Evolutionary conservation across 92 coral and sea anemone species (phyloP).

Genomic region (Heteractis magnifica): DNA sequence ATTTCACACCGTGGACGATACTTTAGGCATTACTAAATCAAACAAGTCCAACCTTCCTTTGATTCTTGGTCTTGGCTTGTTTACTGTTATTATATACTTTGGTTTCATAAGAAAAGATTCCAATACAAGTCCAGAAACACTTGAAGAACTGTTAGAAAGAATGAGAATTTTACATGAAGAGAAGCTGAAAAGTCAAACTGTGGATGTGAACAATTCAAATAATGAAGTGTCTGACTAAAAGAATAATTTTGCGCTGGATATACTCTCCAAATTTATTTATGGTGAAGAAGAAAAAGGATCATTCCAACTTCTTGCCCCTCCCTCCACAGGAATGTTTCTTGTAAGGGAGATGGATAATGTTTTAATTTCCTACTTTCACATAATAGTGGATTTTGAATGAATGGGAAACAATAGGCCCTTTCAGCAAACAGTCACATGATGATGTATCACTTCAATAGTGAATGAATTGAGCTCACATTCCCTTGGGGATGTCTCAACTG

Average conservation of each 20-base stretch:
- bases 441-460: no score
- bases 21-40: slow-evolving; percentile 30
- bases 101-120: slow-evolving; percentile 60
- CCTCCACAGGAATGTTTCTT: no score
- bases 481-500: no score
- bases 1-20: slow-evolving; percentile 49
- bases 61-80: slow-evolving; percentile 58
- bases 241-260: background rate
- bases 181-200: background rate
- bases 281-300: no score
- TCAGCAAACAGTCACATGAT: no score
- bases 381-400: no score
- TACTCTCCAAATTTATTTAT: background rate
- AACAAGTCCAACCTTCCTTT: slow-evolving; percentile 49
- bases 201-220: background rate
- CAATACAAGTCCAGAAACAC: slow-evolving; percentile 36
- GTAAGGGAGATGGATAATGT: no score
- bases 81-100: slow-evolving; percentile 51
- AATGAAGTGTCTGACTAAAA: background rate
- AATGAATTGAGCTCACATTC: no score
- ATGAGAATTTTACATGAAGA: slow-evolving; percentile 24
- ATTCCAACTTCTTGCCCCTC: no score
- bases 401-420: no score
- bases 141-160: slow-evolving; percentile 37
- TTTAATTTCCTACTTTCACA: no score